Base-by-base conservation (phyloP, 2,113 vertebrate genomes). In the Centropus bengalensis region DNA sequence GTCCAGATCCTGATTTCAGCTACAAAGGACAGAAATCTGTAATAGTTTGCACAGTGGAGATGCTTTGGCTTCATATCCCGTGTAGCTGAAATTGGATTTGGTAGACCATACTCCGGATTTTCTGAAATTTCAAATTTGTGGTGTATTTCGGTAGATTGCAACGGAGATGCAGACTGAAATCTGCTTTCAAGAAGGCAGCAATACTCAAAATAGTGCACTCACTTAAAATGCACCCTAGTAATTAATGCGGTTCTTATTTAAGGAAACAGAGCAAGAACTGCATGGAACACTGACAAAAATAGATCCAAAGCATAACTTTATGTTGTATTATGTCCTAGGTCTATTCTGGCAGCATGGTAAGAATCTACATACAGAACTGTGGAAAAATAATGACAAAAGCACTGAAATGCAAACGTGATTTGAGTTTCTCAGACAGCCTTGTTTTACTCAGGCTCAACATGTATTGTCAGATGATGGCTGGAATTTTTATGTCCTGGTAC, bases 1-100 rank as follows among this genome's bases (percentile, higher is more conserved):
- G 82, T 88, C 56, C 85, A 87, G 84, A 92, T 82, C 79, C 87
- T 81, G 73, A 66, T 68, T 91, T 87, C 76, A 93, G 60, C 80
- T 77, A 67, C 60, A 75, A 95, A 91, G 38, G 52, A 33, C 49
- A 77, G 78, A 64, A 91, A 90, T 93, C 78, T 49, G 6, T 90
- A 84, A 74, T 14, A 71, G 60, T n/a, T 82, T 74, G 20, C 44
- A 60, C n/a, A 13, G 30, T 75, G 51, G 32, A 83, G 86, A 90
- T 83, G 62, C 40, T 94, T 95, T 30, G 45, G 32, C 54, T 93
- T 86, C 54, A 27, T 49, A 78, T 68, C 22, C 30, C 36, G 5
- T 5, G 15, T 56, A 71, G 17, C 33, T 81, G 80, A 88, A 86
- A 86, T 13, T 44, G 9, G 42, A 63, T 56, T 70, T 84, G 21